These are phyloP conservation scores for Gnatocerus cornutus DNA, from an alignment of 2,888 invertebrate genomes.

Conservation along the genomic window DNA sequence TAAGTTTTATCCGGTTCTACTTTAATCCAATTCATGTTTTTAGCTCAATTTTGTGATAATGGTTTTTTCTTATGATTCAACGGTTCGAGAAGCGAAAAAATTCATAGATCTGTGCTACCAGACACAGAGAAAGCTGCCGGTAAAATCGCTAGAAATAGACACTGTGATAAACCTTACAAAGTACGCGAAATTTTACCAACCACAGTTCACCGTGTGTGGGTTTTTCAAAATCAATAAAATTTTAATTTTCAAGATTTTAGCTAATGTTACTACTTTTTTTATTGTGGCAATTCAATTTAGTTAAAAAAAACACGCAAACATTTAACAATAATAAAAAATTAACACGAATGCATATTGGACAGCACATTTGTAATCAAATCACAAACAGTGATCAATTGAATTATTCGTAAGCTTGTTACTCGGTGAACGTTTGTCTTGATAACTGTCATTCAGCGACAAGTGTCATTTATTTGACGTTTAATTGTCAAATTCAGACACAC, in stretches of 20 bases:
- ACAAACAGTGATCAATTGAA: no score
- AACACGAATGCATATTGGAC: no score
- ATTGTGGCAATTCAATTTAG: constrained; percentile 10
- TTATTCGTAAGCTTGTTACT: no score
- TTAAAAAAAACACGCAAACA: no score
- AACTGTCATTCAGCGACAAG: no score
- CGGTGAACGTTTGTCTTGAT: no score
- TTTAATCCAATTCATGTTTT: not conserved
- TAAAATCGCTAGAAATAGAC: not conserved
- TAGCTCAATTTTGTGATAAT: not conserved
- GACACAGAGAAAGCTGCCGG: not conserved
- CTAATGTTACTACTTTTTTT: constrained; percentile 11
- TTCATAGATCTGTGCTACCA: constrained; percentile 22
- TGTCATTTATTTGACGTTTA: no score
- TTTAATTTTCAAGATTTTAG: constrained; percentile 2
- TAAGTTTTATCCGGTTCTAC: no score
- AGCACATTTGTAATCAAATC: no score
- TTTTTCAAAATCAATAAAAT: constrained; percentile 5
- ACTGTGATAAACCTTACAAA: not conserved
- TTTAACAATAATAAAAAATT: no score
- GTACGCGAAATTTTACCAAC: not conserved
- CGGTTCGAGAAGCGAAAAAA: constrained; percentile 5
- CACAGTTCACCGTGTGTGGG: constrained; percentile 1
- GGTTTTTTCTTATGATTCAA: not conserved
- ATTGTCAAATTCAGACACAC: no score